phyloP scores from a whole-genome alignment of 1,140 invertebrate species.

The Drosophila oshimai region DNA sequence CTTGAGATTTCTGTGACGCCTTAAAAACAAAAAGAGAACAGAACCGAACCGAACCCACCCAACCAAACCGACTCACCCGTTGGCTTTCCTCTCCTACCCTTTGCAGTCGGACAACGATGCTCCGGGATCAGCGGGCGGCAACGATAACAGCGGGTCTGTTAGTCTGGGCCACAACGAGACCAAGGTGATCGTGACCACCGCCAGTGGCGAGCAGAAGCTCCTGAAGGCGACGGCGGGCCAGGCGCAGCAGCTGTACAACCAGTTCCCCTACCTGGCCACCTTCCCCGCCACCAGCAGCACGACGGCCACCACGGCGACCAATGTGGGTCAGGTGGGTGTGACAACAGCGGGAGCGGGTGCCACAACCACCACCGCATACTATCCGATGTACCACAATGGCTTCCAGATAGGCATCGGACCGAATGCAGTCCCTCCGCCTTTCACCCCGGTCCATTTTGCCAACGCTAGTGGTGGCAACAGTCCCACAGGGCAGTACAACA shows the following conservation, averaged over 20 bases:
- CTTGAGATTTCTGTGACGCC: neutral
- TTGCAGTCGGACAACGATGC: conserved; percentile 49
- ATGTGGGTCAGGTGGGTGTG: conserved; percentile 32
- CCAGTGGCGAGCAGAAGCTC: conserved; percentile 58
- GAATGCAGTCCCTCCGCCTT: conserved; percentile 76
- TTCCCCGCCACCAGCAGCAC: conserved; percentile 55
- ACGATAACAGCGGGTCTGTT: conserved; percentile 80
- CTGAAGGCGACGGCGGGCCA: conserved; percentile 54
- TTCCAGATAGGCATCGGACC: conserved; percentile 78
- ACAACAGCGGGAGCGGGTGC: neutral
- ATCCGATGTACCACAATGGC: conserved; percentile 82
- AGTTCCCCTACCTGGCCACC: conserved; percentile 76
- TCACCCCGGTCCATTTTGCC: conserved; percentile 77
- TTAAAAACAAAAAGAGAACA: too few species aligned
- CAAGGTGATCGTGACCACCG: conserved; percentile 70
- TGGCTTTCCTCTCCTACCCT: neutral
- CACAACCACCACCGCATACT: conserved; percentile 62
- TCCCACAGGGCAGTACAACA: conserved; percentile 65
- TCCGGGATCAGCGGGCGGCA: conserved; percentile 25
- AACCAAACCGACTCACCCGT: neutral
- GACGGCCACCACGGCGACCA: conserved; percentile 32
- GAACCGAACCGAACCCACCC: neutral
- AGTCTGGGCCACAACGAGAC: conserved; percentile 68
- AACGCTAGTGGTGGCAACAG: conserved; percentile 60
- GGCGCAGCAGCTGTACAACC: conserved; percentile 70